phyloP scores from a whole-genome alignment of 1,140 invertebrate species.

The Nylanderia fulva region DNA sequence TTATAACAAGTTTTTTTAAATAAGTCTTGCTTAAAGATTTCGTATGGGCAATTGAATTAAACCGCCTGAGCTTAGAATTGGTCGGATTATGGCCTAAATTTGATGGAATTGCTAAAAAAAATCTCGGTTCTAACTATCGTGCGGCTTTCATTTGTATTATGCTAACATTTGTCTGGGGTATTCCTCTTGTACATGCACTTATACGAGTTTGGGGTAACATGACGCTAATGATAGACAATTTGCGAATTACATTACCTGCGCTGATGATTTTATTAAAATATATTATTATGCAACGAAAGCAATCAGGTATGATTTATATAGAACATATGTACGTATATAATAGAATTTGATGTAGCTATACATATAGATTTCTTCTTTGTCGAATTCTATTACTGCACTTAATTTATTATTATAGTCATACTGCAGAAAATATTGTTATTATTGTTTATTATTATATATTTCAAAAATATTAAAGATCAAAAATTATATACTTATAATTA shows the following conservation, averaged over 20 bases:
- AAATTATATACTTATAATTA: too few relatives aligned
- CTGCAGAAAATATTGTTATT: too few relatives aligned
- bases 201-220: constrained; percentile 2
- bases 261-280: background rate
- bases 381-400: too few relatives aligned
- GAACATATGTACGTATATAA: too few relatives aligned
- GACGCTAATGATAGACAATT: constrained; percentile 17
- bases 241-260: constrained; percentile 30
- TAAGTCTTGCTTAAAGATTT: constrained; percentile 44
- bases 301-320: constrained; percentile 30
- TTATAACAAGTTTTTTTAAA: background rate
- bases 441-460: too few relatives aligned
- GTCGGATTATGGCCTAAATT: constrained; percentile 44
- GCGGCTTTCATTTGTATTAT: background rate
- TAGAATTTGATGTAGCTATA: too few relatives aligned
- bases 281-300: constrained; percentile 17
- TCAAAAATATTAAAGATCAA: too few relatives aligned
- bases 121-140: background rate
- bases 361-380: too few relatives aligned
- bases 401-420: too few relatives aligned
- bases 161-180: background rate
- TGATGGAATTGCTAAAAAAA: background rate
- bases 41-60: constrained; percentile 47
- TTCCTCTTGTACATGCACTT: constrained; percentile 11
- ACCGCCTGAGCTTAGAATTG: constrained; percentile 5